Evolutionary conservation across 2,888 invertebrate species (phyloP), one percentile per base, ranked within the genome.

Genomic region (Drosophila lacicola): DNA sequence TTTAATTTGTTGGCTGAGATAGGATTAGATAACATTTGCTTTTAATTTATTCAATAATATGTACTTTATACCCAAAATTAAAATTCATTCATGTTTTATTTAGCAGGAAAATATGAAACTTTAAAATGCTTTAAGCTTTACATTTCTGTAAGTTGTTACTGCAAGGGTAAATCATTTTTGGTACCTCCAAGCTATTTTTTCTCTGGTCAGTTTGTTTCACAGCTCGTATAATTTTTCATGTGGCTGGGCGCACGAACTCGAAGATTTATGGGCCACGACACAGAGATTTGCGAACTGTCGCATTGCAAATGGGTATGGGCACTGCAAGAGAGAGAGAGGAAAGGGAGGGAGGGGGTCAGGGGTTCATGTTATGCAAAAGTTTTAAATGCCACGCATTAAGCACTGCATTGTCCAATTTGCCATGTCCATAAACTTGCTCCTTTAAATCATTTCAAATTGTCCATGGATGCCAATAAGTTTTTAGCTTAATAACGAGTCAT

Each of bases 171-270:
- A 37, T 29, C 17, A 25, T 42, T 14, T 46, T 56, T 46, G 19
- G n/a, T 34, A 10, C 4, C 11, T 37, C 1, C 3, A 2, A 10
- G 9, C 9, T 21, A 8, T 34, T 13, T 45, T 47, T 33, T 39
- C 47, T 50, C 54, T 64, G 74, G 54, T 57, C 73, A 62, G 62
- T 71, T 61, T 66, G 60, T 73, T 64, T 62, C 53, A n/a, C 39
- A 56, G 75, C 56, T 65, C 60, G 57, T 65, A 79, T 81, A 85
- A 85, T 88, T 85, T 82, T 82, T 85, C 88, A 82, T 82, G 78
- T 70, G 67, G 62, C 46, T 45, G 44, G 74, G 50, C 62, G 60
- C 57, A 67, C 61, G 39, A 49, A 34, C 56, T 51, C 10, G 47
- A 81, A 86, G 87, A 83, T 83, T 83, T 83, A 83, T 86, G 86